Percentiles rank a stretch among this genome's conserved stretches.
These are phyloP conservation scores for Drosophila lacteicornis DNA, from an alignment of 1,140 invertebrate species.

Conservation along the genomic window DNA sequence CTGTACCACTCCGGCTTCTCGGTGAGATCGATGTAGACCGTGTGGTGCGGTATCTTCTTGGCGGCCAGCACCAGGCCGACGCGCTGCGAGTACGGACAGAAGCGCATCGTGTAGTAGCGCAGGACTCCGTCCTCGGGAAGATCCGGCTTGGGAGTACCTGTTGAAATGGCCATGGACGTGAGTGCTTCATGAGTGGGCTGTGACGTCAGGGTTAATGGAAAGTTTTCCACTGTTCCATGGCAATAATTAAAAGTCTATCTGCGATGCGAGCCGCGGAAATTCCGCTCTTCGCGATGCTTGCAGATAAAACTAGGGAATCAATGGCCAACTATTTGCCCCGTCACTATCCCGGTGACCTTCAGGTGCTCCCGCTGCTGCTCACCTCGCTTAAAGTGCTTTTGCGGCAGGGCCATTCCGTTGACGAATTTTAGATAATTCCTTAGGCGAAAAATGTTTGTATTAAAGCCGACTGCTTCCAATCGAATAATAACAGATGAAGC, in stretches of 20 bases:
- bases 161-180: slow-evolving; percentile 19
- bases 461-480: slow-evolving; percentile 17
- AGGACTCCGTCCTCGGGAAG: slow-evolving; percentile 88
- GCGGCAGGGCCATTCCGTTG: slow-evolving; percentile 51
- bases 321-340: slow-evolving; percentile 20
- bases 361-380: slow-evolving; percentile 24
- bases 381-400: slow-evolving; percentile 72
- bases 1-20: slow-evolving; percentile 94
- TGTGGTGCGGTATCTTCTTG: slow-evolving; percentile 94
- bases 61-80: slow-evolving; percentile 92
- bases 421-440: slow-evolving; percentile 10
- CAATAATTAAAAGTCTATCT: slow-evolving; percentile 32
- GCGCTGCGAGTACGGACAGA: slow-evolving; percentile 95
- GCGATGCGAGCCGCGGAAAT: slow-evolving; percentile 7
- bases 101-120: slow-evolving; percentile 94
- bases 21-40: slow-evolving; percentile 93
- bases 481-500: slow-evolving; percentile 3
- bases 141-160: slow-evolving; percentile 88
- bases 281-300: slow-evolving; percentile 14
- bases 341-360: slow-evolving; percentile 41
- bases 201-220: slow-evolving; percentile 53
- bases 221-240: slow-evolving; percentile 15
- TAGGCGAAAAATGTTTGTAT: slow-evolving; percentile 17
- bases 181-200: slow-evolving; percentile 21
- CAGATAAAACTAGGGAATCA: slow-evolving; percentile 46